phyloP scores from a whole-genome alignment of 2,888 invertebrate species.

The Limenitis camilla region DNA sequence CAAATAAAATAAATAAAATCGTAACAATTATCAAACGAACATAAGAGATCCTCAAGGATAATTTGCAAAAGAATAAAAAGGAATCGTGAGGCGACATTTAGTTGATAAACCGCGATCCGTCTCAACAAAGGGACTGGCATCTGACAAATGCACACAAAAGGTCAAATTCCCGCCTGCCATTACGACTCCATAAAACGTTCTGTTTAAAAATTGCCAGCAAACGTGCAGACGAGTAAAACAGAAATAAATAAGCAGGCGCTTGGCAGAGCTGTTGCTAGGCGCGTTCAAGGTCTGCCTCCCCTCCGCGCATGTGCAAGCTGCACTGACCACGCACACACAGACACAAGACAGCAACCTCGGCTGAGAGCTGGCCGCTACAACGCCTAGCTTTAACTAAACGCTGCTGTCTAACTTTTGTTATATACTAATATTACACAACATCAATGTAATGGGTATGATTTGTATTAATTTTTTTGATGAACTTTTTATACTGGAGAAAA shows the following conservation, averaged over 20 bases:
- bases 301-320: constrained; percentile 25
- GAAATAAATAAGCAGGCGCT: constrained; percentile 55
- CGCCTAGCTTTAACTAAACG: not conserved
- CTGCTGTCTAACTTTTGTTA: not conserved
- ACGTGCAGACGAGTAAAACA: constrained; percentile 60
- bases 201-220: constrained; percentile 55
- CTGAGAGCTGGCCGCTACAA: constrained; percentile 1
- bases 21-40: not conserved
- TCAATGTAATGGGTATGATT: too few relatives aligned
- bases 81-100: constrained; percentile 6
- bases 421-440: too few relatives aligned
- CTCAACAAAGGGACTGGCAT: constrained; percentile 14
- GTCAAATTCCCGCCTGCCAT: constrained; percentile 32
- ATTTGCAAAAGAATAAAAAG: constrained; percentile 7
- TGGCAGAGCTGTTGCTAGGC: constrained; percentile 65
- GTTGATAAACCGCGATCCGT: constrained; percentile 10
- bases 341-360: constrained; percentile 2
- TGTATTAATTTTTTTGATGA: too few relatives aligned
- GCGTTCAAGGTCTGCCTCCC: constrained; percentile 61
- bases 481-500: too few relatives aligned
- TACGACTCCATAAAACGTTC: constrained; percentile 55
- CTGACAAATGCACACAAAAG: constrained; percentile 18
- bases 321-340: constrained; percentile 20
- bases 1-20: not conserved
- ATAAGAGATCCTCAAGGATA: constrained; percentile 1